Evolutionary conservation across 92 coral and sea anemone species (phyloP), one percentile per base, ranked within the genome.

Genomic region (Siderastrea radians): DNA sequence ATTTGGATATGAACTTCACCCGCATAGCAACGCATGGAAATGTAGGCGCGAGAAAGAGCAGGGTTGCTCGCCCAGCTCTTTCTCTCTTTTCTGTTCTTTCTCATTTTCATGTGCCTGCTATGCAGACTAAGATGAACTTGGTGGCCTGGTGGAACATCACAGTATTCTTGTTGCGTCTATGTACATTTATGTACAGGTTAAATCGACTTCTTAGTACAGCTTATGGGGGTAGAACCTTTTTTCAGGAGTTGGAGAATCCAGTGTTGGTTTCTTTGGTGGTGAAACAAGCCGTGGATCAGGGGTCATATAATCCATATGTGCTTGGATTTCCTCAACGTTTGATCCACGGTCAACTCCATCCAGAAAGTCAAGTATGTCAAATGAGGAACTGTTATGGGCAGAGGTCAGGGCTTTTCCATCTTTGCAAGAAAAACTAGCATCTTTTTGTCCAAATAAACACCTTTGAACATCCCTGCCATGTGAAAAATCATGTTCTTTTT

Each of bases 251-350:
- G 90, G 91, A 45, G 92, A 90, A 51, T 91, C 90, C 8, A 79
- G 16, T 14, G 86, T 80, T 80, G 96, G 96, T 75, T 91, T 91
- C 72, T 82, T 91, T 38, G 94, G 96, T 64, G 92, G 96, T 46
- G 94, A 94, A 63, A 94, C 86, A 26, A 62, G 75, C 47, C 45
- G 60, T 47, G 77, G 55, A 45, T 86, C 72, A 7, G 90, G 87
- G 59, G 90, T 72, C 65, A 79, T 51, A 49, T 74, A 76, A 9
- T 68, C 84, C 38, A 54, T 66, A 15, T 67, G 69, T 46, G 6
- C 50, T 68, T 76, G 76, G 5, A 26, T 58, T 19, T 74, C 19
- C 62, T 48, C 70, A 49, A 83, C 6, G 43, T 72, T 57, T 60
- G 79, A 60, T 16, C 61, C 64, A 44, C 80, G 77, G 13, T 82